phyloP scores from a whole-genome alignment of 2,113 vertebrate species.

The Parotia lawesii region DNA sequence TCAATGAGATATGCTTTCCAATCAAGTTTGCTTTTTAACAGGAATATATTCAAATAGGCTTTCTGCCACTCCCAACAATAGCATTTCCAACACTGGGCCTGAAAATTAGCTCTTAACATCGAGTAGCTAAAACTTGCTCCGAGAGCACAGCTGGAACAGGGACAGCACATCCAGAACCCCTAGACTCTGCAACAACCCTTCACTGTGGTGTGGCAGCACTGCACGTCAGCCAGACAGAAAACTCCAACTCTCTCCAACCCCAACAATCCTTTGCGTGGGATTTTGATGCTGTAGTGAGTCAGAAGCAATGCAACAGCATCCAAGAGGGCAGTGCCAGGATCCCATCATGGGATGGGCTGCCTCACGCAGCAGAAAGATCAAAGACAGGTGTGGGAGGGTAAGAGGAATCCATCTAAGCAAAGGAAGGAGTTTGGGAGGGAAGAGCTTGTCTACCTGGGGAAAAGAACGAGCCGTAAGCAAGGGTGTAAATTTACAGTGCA shows the following conservation, averaged over 20 bases:
- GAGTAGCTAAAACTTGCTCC: neutral
- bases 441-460: conserved; percentile 3
- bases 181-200: neutral
- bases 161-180: neutral
- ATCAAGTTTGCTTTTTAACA: neutral
- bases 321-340: conserved; percentile 22
- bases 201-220: neutral
- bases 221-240: neutral
- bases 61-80: neutral
- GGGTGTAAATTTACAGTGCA: neutral
- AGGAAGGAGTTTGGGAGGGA: conserved; percentile 5
- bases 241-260: neutral
- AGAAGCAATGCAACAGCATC: conserved; percentile 20
- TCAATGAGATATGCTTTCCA: neutral
- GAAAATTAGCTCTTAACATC: neutral
- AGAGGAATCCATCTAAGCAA: neutral
- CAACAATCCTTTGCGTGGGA: neutral
- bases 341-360: conserved; percentile 7
- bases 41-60: neutral
- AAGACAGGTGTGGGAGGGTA: conserved; percentile 47
- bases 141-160: neutral
- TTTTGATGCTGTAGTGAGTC: conserved; percentile 9
- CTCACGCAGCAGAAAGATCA: conserved; percentile 54
- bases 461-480: neutral
- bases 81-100: neutral